phyloP scores from a whole-genome alignment of 2,797 vertebrate genomes.

The Lagodon rhomboides region DNA sequence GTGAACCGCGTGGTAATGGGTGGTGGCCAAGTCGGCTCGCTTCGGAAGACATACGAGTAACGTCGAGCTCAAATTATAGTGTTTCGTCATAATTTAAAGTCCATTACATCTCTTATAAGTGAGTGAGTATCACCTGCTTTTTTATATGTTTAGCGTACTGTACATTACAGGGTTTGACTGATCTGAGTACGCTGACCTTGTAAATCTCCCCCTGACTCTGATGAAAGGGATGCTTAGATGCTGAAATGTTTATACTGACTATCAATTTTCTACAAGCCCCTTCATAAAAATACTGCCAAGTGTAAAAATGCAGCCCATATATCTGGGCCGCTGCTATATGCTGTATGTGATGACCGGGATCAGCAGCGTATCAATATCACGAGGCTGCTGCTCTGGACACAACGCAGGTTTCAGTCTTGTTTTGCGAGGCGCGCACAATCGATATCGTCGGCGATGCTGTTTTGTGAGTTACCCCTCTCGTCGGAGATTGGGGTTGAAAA shows the following conservation, averaged over 20 bases:
- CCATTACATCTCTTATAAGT: conserved; percentile 9
- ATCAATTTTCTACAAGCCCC: conserved; percentile 18
- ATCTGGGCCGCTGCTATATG: conserved; percentile 7
- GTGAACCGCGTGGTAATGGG: background rate
- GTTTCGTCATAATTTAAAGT: conserved; percentile 32
- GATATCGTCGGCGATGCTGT: conserved; percentile 44
- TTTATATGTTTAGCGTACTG: background rate
- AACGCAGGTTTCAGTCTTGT: conserved; percentile 19
- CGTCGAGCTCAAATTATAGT: background rate
- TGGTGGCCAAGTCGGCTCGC: background rate
- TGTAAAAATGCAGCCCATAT: conserved; percentile 25
- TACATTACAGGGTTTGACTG: conserved; percentile 2
- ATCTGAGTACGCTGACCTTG: background rate
- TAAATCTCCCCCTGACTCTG: conserved; percentile 20
- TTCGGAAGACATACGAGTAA: conserved; percentile 17
- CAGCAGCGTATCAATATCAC: conserved; percentile 42
- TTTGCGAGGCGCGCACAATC: conserved; percentile 40
- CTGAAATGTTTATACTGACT: conserved; percentile 11
- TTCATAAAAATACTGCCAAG: conserved; percentile 4
- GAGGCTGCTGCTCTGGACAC: conserved; percentile 16
- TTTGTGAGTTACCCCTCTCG: conserved; percentile 52
- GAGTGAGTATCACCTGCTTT: background rate
- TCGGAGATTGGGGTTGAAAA: conserved; percentile 35
- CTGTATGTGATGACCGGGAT: conserved; percentile 26
- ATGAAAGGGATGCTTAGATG: conserved; percentile 17